Percentiles rank a stretch among this genome's conserved stretches.
phyloP scores from a whole-genome alignment of 2,888 invertebrate species.

The Epicampocera succincta region DNA sequence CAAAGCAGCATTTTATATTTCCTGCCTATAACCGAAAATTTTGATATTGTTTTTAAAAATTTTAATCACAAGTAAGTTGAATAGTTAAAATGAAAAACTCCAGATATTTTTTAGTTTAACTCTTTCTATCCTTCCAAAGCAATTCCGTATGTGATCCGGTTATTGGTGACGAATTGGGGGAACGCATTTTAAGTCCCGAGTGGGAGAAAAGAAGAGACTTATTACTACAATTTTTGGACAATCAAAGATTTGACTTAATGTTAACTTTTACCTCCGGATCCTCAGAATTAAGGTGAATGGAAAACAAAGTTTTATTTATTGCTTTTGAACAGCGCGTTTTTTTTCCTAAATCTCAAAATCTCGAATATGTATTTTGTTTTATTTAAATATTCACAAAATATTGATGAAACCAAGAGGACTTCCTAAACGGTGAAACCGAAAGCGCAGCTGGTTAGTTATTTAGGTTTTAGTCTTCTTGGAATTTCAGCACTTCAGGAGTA shows the following conservation, averaged over 20 bases:
- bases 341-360: no score
- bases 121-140: slow-evolving; percentile 69
- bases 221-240: slow-evolving; percentile 85
- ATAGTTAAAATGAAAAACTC: background rate
- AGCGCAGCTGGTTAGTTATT: no score
- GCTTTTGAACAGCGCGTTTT: no score
- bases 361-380: no score
- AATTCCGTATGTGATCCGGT: slow-evolving; percentile 79
- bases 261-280: slow-evolving; percentile 89
- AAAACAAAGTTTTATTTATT: background rate
- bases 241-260: slow-evolving; percentile 87
- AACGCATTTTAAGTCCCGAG: slow-evolving; percentile 83
- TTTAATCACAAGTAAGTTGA: slow-evolving; percentile 77
- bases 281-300: slow-evolving; percentile 84
- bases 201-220: slow-evolving; percentile 78
- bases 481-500: no score
- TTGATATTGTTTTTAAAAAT: slow-evolving; percentile 74
- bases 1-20: slow-evolving; percentile 90
- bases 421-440: no score
- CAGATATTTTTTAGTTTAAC: no score
- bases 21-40: slow-evolving; percentile 84
- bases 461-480: no score
- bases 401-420: no score
- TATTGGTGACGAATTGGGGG: slow-evolving; percentile 85
- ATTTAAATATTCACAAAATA: no score